phyloP scores from a whole-genome alignment of 1,140 invertebrate genomes.

The Artemia franciscana region DNA sequence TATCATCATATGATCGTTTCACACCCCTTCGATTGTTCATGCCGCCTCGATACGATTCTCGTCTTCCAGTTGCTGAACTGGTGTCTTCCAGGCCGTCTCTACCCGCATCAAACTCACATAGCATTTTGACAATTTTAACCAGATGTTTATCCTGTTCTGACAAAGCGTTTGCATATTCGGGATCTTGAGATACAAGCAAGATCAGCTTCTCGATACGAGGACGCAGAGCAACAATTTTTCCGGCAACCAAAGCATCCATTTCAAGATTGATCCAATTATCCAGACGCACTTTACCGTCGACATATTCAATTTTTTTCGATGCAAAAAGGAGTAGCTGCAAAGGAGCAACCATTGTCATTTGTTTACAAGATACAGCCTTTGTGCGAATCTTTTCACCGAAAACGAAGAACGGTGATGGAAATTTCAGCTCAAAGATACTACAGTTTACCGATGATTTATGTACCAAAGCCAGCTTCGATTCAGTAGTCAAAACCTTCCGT shows the following conservation, averaged over 20 bases:
- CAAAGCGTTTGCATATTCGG: constrained; percentile 27
- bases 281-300: constrained; percentile 32
- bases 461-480: constrained; percentile 75
- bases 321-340: constrained; percentile 81
- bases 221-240: constrained; percentile 55
- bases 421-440: constrained; percentile 49
- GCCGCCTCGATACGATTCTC: neutral
- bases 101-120: constrained; percentile 46
- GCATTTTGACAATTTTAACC: constrained; percentile 23
- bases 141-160: constrained; percentile 12
- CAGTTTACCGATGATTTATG: constrained; percentile 96
- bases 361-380: constrained; percentile 84
- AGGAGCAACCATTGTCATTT: constrained; percentile 88
- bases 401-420: constrained; percentile 85
- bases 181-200: constrained; percentile 45
- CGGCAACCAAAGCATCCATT: constrained; percentile 50
- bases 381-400: constrained; percentile 97
- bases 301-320: constrained; percentile 50
- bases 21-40: neutral
- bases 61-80: neutral
- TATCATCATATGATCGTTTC: neutral
- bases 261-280: constrained; percentile 84
- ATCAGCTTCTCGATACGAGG: constrained; percentile 68
- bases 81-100: constrained; percentile 34
- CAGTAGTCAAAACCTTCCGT: constrained; percentile 80